A percentile compares a stretch with the other conserved stretches of the same genome.
Conservation (phyloP, 2,797 vertebrate genomes). For the Pempheris klunzingeri region DNA sequence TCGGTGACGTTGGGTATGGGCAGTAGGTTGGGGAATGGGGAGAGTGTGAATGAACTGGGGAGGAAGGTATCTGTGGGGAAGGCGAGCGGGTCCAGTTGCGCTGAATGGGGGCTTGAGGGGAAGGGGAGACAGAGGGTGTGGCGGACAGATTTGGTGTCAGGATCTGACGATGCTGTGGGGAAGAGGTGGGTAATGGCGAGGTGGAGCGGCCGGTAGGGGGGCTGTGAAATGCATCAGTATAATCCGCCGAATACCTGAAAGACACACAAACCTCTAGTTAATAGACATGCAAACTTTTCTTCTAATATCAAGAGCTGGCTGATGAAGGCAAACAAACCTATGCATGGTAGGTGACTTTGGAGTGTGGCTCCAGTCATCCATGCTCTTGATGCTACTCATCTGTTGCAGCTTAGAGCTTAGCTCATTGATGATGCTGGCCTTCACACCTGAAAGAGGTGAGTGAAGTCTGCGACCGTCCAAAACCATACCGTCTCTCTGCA, state of each 20-base stretch:
- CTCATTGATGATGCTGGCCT: constrained; percentile 94
- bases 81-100: constrained; percentile 83
- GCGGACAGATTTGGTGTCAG: constrained; percentile 81
- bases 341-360: constrained; percentile 82
- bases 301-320: constrained; percentile 6
- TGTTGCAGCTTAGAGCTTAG: constrained; percentile 94
- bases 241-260: constrained; percentile 84
- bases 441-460: constrained; percentile 90
- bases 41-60: constrained; percentile 80
- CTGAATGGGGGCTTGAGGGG: constrained; percentile 76
- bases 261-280: constrained; percentile 47
- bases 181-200: constrained; percentile 82
- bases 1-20: constrained; percentile 88
- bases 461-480: constrained; percentile 82
- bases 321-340: constrained; percentile 75
- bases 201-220: constrained; percentile 82
- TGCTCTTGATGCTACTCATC: constrained; percentile 88
- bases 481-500: constrained; percentile 68
- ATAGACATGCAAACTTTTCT: not conserved
- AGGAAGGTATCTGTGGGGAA: constrained; percentile 78
- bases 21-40: constrained; percentile 86
- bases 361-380: constrained; percentile 83
- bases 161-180: constrained; percentile 82
- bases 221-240: constrained; percentile 76
- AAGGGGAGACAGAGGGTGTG: constrained; percentile 79